phyloP scores from a whole-genome alignment of 2,888 invertebrate genomes.

The Emmelina monodactyla region DNA sequence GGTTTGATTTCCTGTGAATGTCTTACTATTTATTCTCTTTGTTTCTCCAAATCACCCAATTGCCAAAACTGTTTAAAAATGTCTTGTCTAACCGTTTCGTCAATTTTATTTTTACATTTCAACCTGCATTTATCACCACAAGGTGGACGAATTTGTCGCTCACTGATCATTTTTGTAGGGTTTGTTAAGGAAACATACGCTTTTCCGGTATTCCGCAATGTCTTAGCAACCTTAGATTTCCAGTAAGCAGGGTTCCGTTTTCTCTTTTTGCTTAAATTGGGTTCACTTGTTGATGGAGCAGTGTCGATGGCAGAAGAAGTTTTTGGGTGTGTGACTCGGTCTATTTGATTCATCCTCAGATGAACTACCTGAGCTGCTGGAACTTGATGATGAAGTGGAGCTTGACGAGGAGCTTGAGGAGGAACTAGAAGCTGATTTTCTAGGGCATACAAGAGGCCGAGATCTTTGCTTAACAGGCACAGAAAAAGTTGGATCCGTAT shows the following conservation, averaged over 20 bases:
- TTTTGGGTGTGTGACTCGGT: not conserved
- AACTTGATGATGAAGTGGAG: too few relatives aligned
- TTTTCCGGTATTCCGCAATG: not conserved
- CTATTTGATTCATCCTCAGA: not conserved
- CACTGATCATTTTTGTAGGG: not conserved
- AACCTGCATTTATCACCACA: too few relatives aligned
- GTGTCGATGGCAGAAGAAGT: too few relatives aligned
- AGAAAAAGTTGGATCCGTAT: not conserved
- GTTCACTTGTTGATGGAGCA: too few relatives aligned
- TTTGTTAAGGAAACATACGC: not conserved
- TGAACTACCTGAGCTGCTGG: not conserved
- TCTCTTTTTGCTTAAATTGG: too few relatives aligned
- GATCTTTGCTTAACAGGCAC: too few relatives aligned
- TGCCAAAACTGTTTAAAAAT: too few relatives aligned
- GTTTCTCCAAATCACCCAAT: too few relatives aligned
- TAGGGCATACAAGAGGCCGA: too few relatives aligned
- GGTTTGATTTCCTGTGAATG: slow-evolving; percentile 1
- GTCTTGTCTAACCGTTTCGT: too few relatives aligned
- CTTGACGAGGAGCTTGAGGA: not conserved
- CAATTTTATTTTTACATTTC: too few relatives aligned
- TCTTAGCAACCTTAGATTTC: not conserved
- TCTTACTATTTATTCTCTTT: too few relatives aligned
- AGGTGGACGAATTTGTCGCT: not conserved
- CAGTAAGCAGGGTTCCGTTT: not conserved
- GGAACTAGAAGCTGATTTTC: not conserved